Percentiles rank a stretch among this genome's conserved stretches.
Conservation (phyloP, 2,797 vertebrate species). For the Echiichthys vipera region DNA sequence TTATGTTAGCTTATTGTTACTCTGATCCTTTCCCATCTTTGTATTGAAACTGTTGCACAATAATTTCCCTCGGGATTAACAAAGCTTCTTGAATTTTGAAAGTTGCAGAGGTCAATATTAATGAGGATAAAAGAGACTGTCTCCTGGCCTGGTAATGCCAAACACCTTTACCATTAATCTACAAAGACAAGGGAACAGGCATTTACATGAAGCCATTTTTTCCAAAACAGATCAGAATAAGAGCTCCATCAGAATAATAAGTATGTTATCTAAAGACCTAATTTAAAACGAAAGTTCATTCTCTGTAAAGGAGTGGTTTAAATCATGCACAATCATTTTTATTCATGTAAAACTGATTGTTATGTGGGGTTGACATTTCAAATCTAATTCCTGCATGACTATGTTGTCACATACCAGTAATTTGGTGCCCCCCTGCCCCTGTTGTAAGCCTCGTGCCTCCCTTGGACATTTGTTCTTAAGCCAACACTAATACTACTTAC, state of each 20-base stretch:
- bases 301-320: neutral
- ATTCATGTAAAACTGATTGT: neutral
- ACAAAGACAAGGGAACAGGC: neutral
- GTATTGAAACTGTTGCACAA: no score
- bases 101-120: slow-evolving; percentile 3
- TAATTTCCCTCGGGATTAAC: no score
- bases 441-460: no score
- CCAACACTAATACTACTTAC: no score
- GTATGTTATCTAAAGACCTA: neutral
- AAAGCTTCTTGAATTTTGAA: no score
- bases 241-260: neutral
- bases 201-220: neutral
- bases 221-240: slow-evolving; percentile 6
- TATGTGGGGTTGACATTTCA: no score
- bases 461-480: no score
- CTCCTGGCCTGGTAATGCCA: neutral
- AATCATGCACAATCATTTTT: slow-evolving; percentile 2
- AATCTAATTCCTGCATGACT: no score
- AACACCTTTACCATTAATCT: neutral
- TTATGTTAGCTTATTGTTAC: no score
- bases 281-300: slow-evolving; percentile 1
- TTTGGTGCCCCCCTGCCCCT: no score
- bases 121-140: neutral
- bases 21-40: no score
- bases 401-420: no score